Evolutionary conservation across 2,113 vertebrate species (phyloP).

Genomic region (Carollia perspicillata): DNA sequence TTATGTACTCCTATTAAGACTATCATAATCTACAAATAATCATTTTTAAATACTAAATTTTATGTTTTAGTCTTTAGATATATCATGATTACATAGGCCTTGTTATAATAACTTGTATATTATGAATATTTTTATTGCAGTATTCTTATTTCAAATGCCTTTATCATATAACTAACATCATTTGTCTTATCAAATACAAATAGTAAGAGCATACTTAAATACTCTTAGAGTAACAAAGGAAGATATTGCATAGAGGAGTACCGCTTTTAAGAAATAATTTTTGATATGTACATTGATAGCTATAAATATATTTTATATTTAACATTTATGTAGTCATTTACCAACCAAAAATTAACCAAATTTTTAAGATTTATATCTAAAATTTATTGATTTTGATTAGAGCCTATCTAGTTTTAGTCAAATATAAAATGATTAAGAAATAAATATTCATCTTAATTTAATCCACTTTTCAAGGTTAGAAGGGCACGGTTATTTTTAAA

Average conservation of each 20-base stretch:
- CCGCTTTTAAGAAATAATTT: background rate
- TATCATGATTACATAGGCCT: background rate
- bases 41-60: background rate
- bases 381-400: background rate
- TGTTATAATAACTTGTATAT: background rate
- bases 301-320: background rate
- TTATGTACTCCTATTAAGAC: background rate
- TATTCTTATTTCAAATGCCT: background rate
- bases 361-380: conserved; percentile 7
- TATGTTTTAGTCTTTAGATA: background rate
- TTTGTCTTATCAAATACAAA: background rate
- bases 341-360: background rate
- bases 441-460: conserved; percentile 54
- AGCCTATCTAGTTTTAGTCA: conserved; percentile 47
- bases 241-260: background rate
- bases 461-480: conserved; percentile 45
- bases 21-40: background rate
- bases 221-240: background rate
- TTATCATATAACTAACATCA: background rate
- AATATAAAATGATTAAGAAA: conserved; percentile 40
- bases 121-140: background rate
- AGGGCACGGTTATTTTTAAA: conserved; percentile 58
- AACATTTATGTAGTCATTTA: background rate
- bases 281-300: background rate
- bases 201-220: background rate